These are phyloP conservation scores for Bradypodion pumilum DNA, from an alignment of 2,797 vertebrate species.

Conservation along the genomic window DNA sequence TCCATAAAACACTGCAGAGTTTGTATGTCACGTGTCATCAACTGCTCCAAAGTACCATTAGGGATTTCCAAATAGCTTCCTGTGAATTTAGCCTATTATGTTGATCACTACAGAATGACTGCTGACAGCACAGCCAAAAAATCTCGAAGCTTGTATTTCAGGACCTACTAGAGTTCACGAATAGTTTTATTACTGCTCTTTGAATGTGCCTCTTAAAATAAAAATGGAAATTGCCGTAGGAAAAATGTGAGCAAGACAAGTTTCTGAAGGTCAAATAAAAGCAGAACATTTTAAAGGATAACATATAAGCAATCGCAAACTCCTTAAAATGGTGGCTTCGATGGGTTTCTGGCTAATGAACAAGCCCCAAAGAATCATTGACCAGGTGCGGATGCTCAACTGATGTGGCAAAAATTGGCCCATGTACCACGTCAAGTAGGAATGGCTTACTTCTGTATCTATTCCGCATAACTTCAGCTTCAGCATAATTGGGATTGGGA, in stretches of 20 bases:
- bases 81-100: slow-evolving; percentile 10
- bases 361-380: fast-evolving
- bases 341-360: not conserved
- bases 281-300: slow-evolving; percentile 32
- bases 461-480: not conserved
- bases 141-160: slow-evolving; percentile 23
- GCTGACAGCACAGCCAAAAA: not conserved
- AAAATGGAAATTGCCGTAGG: not conserved
- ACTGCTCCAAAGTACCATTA: not conserved
- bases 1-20: not conserved
- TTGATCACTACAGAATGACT: not conserved
- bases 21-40: not conserved
- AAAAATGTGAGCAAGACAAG: not conserved
- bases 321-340: not conserved
- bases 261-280: slow-evolving; percentile 2
- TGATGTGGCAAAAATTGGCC: fast-evolving
- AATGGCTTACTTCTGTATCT: not conserved
- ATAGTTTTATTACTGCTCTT: not conserved
- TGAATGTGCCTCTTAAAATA: slow-evolving; percentile 14
- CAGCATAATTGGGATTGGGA: too few species aligned
- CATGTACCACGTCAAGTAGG: not conserved
- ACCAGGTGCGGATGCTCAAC: not conserved
- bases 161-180: not conserved
- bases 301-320: not conserved
- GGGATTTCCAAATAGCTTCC: slow-evolving; percentile 21